Conservation (phyloP, 2,797 vertebrate species). For the Molossus molossus region DNA sequence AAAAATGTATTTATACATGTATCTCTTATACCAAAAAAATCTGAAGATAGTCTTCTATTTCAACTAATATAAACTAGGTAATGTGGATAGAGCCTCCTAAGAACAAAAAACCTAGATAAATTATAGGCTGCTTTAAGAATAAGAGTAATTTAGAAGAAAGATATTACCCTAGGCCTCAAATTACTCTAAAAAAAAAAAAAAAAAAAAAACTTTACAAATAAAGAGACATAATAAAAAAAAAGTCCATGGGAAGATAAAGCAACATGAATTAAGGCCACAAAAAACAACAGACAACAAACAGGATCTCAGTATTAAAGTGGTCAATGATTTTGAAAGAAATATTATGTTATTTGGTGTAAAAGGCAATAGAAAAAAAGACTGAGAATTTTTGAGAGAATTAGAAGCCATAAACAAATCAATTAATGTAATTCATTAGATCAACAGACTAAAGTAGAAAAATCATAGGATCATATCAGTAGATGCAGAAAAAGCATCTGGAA, state of each 20-base stretch:
- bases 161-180: not conserved
- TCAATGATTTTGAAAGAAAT: not conserved
- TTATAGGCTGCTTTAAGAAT: not conserved
- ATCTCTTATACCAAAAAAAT: conserved; percentile 24
- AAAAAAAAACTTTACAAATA: not conserved
- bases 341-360: not conserved
- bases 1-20: not conserved
- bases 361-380: conserved; percentile 20
- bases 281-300: not conserved
- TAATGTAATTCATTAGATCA: not conserved
- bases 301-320: not conserved
- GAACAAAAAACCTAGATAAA: not conserved
- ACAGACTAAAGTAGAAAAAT: not conserved
- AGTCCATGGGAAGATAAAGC: not conserved
- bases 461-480: not conserved
- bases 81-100: not conserved
- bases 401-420: conserved; percentile 20
- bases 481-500: not conserved
- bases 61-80: not conserved
- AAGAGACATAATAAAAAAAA: not conserved
- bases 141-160: not conserved
- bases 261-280: conserved; percentile 1
- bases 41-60: conserved; percentile 31
- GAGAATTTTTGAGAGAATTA: conserved; percentile 14
- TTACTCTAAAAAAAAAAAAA: conserved; percentile 14